These are phyloP conservation scores for Cryptotis parvus DNA, from an alignment of 2,113 vertebrate species.

Conservation along the genomic window DNA sequence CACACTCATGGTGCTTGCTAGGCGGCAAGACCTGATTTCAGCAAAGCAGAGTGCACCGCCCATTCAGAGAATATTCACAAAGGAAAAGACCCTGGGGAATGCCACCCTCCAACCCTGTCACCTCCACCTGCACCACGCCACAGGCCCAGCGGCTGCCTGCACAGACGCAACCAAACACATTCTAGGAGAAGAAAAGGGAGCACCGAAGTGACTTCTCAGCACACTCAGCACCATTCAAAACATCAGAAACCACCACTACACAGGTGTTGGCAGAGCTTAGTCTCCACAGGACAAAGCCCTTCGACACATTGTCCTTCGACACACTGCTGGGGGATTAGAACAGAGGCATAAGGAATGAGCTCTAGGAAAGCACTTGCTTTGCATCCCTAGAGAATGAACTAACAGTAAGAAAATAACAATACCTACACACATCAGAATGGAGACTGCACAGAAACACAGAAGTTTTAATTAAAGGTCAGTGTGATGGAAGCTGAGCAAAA, in stretches of 20 bases:
- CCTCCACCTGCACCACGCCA: not conserved
- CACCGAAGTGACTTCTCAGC: not conserved
- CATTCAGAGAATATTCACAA: not conserved
- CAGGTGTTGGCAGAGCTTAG: accelerated
- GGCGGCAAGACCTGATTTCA: not conserved
- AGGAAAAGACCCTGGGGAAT: not conserved
- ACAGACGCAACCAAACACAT: too few species aligned
- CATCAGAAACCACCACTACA: not conserved
- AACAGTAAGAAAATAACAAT: too few species aligned
- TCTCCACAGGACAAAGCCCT: accelerated
- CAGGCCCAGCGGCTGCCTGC: too few species aligned
- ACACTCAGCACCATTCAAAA: accelerated
- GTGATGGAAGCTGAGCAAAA: not conserved
- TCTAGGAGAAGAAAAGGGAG: too few species aligned
- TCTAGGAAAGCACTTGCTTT: not conserved
- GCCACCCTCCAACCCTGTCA: too few species aligned
- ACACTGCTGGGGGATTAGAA: accelerated
- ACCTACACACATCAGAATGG: not conserved
- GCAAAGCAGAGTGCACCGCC: too few species aligned
- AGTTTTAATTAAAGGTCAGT: not conserved
- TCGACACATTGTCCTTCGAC: too few species aligned
- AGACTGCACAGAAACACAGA: not conserved
- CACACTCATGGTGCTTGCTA: too few species aligned
- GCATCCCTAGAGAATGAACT: not conserved
- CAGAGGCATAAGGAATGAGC: accelerated